Base-by-base conservation (phyloP, 2,797 vertebrate species). In the Malurus splendens region DNA sequence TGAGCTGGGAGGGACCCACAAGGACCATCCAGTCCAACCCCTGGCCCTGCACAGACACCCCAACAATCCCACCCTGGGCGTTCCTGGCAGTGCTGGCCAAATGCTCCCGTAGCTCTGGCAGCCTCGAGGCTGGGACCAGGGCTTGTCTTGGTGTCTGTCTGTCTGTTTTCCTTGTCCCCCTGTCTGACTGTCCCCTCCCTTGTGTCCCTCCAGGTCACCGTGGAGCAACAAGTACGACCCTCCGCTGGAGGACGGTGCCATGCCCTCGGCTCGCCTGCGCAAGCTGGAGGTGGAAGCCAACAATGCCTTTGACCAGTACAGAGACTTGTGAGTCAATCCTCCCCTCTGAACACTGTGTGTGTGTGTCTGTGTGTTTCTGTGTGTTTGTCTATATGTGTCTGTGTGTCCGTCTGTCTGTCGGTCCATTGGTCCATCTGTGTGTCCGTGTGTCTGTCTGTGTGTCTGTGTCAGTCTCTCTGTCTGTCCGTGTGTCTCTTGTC, bases 141-240 rank as follows among this genome's bases (percentile, higher is more conserved):
- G 47, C 36, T 10, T 59, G 38, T 44, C 38, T 39, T 1, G 5
- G 10, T 59, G 23, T 48, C 44, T 94, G 20, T 41, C 7, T 94
- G 20, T 42, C 7, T 48, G 48, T 45, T 2, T 52, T 16, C 55
- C 27, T 7, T 45, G 70, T 39, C 6, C 65, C 55, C 23, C 20
- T 0, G 1, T 23, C 16, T 86, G 45, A 86, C 59, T 72, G 59
- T 78, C 28, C 44, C 45, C 64, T 3, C 38, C 14, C 51, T 32
- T 73, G 15, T 64, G 18, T 81, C 85, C 70, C 56, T 50, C n/a
- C 95, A 99, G 99, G 96, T 99, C 99, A 86, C 99, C 99, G 0
- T 99, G 99, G 99, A 99, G 99, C 96, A 99, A 99, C 97, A 99
- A 99, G 92, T 99, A 99, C 7, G 99, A 99, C 79, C 99, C 99